Percentiles rank a stretch among this genome's conserved stretches.
These are phyloP conservation scores for Pachymerium ferrugineum DNA, from an alignment of 2,888 invertebrate species.

Conservation along the genomic window DNA sequence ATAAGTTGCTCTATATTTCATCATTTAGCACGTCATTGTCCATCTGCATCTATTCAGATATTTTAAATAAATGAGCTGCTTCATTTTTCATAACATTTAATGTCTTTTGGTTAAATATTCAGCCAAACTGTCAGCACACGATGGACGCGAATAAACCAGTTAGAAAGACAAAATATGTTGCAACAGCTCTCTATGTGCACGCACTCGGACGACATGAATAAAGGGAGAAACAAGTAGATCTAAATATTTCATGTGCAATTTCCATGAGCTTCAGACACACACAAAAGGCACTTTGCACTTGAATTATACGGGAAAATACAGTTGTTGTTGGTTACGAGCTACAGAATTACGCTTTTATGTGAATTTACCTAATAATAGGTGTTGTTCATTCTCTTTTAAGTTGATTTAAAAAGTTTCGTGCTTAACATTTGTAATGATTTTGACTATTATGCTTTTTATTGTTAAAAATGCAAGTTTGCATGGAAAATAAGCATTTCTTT, in stretches of 20 bases:
- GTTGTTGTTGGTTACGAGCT: not conserved
- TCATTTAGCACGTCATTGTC: not conserved
- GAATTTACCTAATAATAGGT: not conserved
- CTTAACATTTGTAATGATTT: no score
- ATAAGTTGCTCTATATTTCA: not conserved
- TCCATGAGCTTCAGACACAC: not conserved
- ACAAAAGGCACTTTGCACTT: conserved; percentile 16
- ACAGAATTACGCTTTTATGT: conserved; percentile 4
- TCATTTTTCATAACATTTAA: conserved; percentile 5
- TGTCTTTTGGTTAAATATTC: conserved; percentile 1
- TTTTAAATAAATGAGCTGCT: not conserved
- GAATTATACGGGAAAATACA: not conserved
- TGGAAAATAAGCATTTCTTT: no score
- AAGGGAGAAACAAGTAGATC: not conserved
- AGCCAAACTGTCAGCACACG: conserved; percentile 1
- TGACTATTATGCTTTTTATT: no score
- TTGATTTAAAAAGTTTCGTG: not conserved
- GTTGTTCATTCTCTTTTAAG: not conserved
- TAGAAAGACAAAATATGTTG: not conserved
- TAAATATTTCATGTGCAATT: conserved; percentile 17
- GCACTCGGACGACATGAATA: not conserved
- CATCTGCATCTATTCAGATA: not conserved
- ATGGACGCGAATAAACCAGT: not conserved
- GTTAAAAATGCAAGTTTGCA: no score
- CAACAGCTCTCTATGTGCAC: not conserved